These are phyloP conservation scores for Cryptotermes secundus DNA, from an alignment of 1,140 invertebrate genomes.

Conservation along the genomic window DNA sequence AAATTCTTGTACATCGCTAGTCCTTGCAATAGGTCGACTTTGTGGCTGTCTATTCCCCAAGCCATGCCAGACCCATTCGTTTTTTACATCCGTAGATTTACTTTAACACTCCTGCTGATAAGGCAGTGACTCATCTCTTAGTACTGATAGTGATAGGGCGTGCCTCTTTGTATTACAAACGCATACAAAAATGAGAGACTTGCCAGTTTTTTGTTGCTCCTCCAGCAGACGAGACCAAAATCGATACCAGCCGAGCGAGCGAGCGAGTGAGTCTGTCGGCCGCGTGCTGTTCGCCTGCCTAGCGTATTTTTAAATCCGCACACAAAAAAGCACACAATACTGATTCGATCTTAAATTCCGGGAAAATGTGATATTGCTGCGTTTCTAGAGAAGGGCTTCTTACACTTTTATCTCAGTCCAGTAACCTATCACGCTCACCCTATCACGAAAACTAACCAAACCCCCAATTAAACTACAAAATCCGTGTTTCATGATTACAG, in stretches of 20 bases:
- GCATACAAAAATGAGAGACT: neutral
- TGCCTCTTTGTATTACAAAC: constrained; percentile 12
- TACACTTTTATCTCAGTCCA: neutral
- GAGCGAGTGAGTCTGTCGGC: neutral
- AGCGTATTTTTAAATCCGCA: constrained; percentile 11
- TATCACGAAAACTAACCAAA: neutral
- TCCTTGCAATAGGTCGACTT: too few species aligned
- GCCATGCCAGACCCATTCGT: too few species aligned
- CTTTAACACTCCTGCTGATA: neutral
- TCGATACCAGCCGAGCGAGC: constrained; percentile 7
- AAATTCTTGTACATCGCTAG: neutral
- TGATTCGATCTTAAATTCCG: constrained; percentile 8
- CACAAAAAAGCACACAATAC: neutral
- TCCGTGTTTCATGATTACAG: neutral
- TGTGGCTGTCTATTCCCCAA: too few species aligned
- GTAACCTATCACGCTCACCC: neutral
- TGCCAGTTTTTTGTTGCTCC: constrained; percentile 1
- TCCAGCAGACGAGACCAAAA: constrained; percentile 17
- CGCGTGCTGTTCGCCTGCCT: neutral
- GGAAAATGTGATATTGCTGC: neutral
- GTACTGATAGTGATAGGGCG: neutral
- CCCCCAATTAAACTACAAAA: neutral
- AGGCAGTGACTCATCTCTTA: neutral
- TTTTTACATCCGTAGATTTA: too few species aligned
- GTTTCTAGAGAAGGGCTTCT: neutral